Conservation (phyloP, 2,113 vertebrate genomes). For the Cavia porcellus region DNA sequence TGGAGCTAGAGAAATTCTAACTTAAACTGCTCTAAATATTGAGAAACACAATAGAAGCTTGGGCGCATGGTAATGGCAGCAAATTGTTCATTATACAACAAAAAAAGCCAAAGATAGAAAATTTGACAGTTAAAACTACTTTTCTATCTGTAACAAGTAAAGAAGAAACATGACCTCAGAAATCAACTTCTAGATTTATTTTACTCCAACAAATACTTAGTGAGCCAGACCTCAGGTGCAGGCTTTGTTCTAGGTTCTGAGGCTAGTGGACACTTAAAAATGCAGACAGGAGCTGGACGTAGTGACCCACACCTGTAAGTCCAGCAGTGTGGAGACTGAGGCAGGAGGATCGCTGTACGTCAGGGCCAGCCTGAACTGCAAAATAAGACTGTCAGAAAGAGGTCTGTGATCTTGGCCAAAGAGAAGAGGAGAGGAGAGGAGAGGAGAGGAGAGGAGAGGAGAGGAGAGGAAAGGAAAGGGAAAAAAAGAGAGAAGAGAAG, state of each 20-base stretch:
- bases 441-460: no score
- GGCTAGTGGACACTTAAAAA: not conserved
- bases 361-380: not conserved
- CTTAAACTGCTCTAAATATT: not conserved
- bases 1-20: not conserved
- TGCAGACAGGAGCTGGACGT: not conserved
- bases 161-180: not conserved
- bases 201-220: not conserved
- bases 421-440: no score
- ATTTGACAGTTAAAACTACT: not conserved
- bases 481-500: no score
- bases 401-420: no score
- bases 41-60: not conserved
- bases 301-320: not conserved
- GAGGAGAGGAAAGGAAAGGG: no score
- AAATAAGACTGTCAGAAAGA: not conserved
- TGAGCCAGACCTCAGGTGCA: not conserved
- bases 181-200: not conserved
- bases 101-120: not conserved
- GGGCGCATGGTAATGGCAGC: not conserved
- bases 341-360: not conserved
- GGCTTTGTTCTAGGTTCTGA: not conserved
- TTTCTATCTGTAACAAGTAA: not conserved
- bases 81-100: no score
- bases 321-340: not conserved